Evolutionary conservation across 2,888 invertebrate species (phyloP), one percentile per base, ranked within the genome.

Genomic region (Lumbricus terrestris): DNA sequence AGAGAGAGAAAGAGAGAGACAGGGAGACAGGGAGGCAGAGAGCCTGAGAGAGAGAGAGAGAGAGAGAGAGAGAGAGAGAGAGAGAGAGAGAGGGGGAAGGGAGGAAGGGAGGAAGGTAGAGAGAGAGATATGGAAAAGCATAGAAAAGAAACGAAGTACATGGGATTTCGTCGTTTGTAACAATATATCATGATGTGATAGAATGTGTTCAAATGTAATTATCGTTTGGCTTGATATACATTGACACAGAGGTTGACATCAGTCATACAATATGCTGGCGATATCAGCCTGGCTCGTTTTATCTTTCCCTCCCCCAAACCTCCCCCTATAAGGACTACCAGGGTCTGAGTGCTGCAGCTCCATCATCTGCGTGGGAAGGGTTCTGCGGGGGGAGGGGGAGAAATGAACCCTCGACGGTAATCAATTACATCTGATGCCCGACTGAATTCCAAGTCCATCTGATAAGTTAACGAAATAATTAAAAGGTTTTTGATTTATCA

Each of bases 401-500:
- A 69, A 69, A 69, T n/a, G 69, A 69, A 69, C 69, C 69, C 69
- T 13, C 6, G n/a, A 69, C 69, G 11, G 69, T n/a, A 69, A n/a
- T 69, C 69, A 69, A 69, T n/a, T 69, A n/a, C 69, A 69, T 69
- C 69, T 69, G 29, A 69, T n/a, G 69, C 69, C 8, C 69, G 69
- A 69, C 69, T 69, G 29, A 47, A 47, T 47, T 47, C 47, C 47
- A 69, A 69, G 69, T 69, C 69, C 69, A 69, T n/a, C 69, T n/a
- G 85, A 85, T 34, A 85, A 85, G 85, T 34, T 85, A 85, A 85
- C 37, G 85, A 85, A 85, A 85, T 85, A 85, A 85, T 85, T 85
- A 85, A 34, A 37, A 15, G 85, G 35, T 85, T 33, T 83, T 35
- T 85, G 85, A 85, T 85, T 85, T 85, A 85, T 23, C 35, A 34